These are phyloP conservation scores for Emydura subglobosa DNA, from an alignment of 2,113 vertebrate species.

Conservation along the genomic window DNA sequence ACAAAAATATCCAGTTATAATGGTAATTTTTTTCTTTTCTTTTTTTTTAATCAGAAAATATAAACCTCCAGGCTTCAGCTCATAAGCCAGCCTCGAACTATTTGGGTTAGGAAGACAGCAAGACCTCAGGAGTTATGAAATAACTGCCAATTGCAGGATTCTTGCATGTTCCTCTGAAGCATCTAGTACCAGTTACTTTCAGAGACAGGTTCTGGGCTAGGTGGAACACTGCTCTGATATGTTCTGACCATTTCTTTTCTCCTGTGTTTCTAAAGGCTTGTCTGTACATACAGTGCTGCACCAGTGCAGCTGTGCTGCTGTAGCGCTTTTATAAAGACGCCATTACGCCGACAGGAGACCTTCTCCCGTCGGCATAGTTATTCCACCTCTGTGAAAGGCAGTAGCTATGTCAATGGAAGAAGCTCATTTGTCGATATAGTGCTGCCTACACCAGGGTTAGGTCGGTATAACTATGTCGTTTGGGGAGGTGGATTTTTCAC, in stretches of 20 bases:
- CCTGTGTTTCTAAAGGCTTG: not conserved
- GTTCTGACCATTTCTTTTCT: not conserved
- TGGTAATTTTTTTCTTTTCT: not conserved
- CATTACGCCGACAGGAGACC: too few species aligned
- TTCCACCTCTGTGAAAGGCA: too few species aligned
- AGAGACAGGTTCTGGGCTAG: not conserved
- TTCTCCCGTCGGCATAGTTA: too few species aligned
- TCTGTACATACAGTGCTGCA: too few species aligned
- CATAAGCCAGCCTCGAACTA: not conserved
- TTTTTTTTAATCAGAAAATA: not conserved
- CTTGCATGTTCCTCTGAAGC: not conserved
- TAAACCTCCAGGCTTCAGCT: not conserved
- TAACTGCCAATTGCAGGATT: not conserved
- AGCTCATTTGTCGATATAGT: too few species aligned
- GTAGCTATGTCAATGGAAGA: too few species aligned
- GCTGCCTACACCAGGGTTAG: too few species aligned
- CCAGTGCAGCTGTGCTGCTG: too few species aligned
- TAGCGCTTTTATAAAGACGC: too few species aligned
- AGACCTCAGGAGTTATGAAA: not conserved
- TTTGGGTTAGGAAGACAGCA: not conserved
- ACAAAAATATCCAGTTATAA: not conserved
- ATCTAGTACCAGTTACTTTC: not conserved
- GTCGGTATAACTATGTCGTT: too few species aligned
- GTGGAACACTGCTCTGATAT: not conserved
- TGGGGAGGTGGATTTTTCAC: too few species aligned